These are phyloP conservation scores for Hozukius guyotensis DNA, from an alignment of 2,797 vertebrate genomes.

Conservation along the genomic window DNA sequence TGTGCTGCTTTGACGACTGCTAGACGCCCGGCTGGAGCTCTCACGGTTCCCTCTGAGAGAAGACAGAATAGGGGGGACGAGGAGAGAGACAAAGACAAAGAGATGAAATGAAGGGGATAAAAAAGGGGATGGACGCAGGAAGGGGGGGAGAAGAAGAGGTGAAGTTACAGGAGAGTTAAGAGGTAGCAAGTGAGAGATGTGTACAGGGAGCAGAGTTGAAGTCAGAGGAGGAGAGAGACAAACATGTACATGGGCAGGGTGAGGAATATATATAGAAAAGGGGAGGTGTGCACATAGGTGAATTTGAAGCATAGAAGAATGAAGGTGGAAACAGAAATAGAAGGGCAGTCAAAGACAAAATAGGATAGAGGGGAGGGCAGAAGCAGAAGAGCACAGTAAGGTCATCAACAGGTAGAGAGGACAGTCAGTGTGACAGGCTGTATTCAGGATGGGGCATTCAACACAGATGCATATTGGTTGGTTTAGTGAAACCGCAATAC, in stretches of 20 bases:
- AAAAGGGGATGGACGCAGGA: neutral
- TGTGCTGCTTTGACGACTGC: conserved; percentile 98
- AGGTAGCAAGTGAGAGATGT: conserved; percentile 7
- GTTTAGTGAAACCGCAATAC: conserved; percentile 57
- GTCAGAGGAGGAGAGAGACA: neutral
- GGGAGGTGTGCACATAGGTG: neutral
- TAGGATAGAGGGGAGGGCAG: neutral
- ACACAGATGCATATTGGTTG: conserved; percentile 66
- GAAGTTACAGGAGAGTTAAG: neutral
- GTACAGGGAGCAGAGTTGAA: conserved; percentile 2
- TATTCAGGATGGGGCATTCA: conserved; percentile 58
- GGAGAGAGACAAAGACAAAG: conserved; percentile 15
- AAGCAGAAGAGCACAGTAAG: conserved; percentile 46
- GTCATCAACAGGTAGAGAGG: conserved; percentile 23
- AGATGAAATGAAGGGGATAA: conserved; percentile 30
- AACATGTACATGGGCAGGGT: neutral
- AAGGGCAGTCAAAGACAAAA: conserved; percentile 27
- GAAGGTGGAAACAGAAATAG: conserved; percentile 9
- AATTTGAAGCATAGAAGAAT: conserved; percentile 10
- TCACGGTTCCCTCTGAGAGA: conserved; percentile 91
- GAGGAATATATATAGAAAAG: neutral
- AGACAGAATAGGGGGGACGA: conserved; percentile 46
- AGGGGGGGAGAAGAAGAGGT: neutral
- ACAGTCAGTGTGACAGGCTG: conserved; percentile 44
- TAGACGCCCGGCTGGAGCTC: conserved; percentile 89